Evolutionary conservation across 1,140 invertebrate genomes (phyloP), one percentile per base, ranked within the genome.

Genomic region (Anastrepha ludens): DNA sequence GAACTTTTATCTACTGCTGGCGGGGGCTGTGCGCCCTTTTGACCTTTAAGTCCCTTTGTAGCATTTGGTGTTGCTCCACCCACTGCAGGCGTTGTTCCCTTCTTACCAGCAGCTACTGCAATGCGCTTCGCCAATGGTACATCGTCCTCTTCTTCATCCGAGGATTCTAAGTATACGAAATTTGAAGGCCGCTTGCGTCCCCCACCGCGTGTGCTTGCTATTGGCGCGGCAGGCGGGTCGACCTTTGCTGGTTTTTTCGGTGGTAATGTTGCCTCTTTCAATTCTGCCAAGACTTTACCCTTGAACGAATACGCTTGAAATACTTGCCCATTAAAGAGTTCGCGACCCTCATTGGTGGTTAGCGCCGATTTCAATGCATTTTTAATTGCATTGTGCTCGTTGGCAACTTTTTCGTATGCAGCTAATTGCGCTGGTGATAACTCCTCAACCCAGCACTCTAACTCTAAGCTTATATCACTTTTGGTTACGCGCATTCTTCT

Each of bases 391-490:
- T 95, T 95, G 87, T 95, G 95, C 88, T 95, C 95, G 87, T 94
- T 94, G 91, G 95, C 91, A 88, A 93, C 94, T 94, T 95, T 92
- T 88, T 94, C 94, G 87, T 95, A 94, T 55, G 94, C 92, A 78
- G 91, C 88, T 15, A 95, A 90, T 90, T 96, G 96, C 8, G 93
- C 94, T 87, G 95, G 94, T 6, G 94, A 95, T 0, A 96, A 91
- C 67, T 96, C 96, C 67, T 96, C 96, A 81, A 96, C 95, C 92
- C 94, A 94, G 89, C 95, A 96, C 85, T 96, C 96, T 89, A 96
- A 93, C 88, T 96, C 95, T 29, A 96, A 90, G 50, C 89, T 90
- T 85, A 93, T 91, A 88, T 93, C 92, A 90, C 90, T 92, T 89
- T 89, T 90, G 58, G 92, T 91, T 64, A 92, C 90, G 87, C 91